phyloP scores from a whole-genome alignment of 1,140 invertebrate genomes.

The Maconellicoccus hirsutus region DNA sequence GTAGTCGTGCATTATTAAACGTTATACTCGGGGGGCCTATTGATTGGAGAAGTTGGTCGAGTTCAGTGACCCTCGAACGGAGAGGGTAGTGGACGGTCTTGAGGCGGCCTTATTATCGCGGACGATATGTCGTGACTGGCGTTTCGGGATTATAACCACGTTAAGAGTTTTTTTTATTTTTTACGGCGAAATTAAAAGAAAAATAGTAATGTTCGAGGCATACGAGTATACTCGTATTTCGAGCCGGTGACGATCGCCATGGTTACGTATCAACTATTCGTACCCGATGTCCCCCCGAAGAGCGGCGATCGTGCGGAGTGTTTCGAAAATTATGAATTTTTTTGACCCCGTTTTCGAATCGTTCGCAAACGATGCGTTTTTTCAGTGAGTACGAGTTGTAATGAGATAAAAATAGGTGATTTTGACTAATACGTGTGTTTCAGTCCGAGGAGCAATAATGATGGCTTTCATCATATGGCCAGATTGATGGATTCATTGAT shows the following conservation, averaged over 20 bases:
- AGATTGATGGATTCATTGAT: slow-evolving; percentile 58
- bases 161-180: too few species aligned
- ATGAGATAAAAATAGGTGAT: background rate
- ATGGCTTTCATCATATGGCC: slow-evolving; percentile 50
- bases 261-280: too few species aligned
- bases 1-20: slow-evolving; percentile 6
- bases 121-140: too few species aligned
- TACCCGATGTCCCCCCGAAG: too few species aligned
- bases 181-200: too few species aligned
- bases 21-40: background rate
- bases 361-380: slow-evolving; percentile 27
- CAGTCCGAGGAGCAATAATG: slow-evolving; percentile 37
- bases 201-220: too few species aligned
- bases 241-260: too few species aligned
- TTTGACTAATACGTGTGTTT: slow-evolving; percentile 26
- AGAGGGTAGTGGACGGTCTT: background rate
- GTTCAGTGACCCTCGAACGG: background rate
- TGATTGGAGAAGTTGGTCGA: background rate
- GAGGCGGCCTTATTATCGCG: too few species aligned
- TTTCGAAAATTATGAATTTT: background rate
- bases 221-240: too few species aligned
- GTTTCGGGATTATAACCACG: too few species aligned
- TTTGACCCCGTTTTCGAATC: background rate
- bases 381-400: slow-evolving; percentile 29
- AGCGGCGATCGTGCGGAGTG: too few species aligned